These are phyloP conservation scores for Sinocyclocheilus maitianheensis DNA, from an alignment of 2,113 vertebrate species.

Conservation along the genomic window DNA sequence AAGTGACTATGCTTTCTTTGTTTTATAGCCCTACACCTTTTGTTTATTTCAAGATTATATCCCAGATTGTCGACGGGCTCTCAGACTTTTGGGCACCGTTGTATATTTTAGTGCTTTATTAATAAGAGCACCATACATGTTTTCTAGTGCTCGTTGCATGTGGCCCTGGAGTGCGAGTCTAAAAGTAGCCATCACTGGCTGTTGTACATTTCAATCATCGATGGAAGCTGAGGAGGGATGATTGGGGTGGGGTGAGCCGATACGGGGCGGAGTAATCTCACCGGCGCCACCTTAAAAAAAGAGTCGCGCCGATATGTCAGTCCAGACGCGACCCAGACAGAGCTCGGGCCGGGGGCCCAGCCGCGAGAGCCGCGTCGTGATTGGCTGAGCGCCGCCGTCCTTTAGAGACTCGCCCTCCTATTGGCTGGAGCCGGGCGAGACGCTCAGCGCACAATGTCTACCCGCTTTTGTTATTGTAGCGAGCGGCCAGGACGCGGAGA, in stretches of 20 bases:
- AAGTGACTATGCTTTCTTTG: neutral
- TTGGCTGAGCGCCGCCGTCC: constrained; percentile 60
- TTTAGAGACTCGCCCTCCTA: constrained; percentile 57
- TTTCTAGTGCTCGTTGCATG: neutral
- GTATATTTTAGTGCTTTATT: neutral
- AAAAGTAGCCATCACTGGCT: constrained; percentile 3
- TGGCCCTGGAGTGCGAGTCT: neutral
- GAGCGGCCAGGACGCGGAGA: constrained; percentile 68
- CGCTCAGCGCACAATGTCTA: constrained; percentile 71
- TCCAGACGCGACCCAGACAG: constrained; percentile 69
- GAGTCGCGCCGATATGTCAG: constrained; percentile 73
- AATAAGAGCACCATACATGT: no score
- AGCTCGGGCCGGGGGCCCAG: constrained; percentile 61
- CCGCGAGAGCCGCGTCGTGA: constrained; percentile 55
- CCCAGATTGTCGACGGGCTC: neutral
- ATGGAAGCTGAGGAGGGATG: constrained; percentile 24
- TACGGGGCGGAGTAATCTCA: constrained; percentile 58
- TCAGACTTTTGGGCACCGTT: neutral
- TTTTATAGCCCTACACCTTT: neutral
- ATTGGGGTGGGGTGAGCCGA: neutral
- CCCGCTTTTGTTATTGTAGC: constrained; percentile 74
- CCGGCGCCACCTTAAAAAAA: constrained; percentile 67
- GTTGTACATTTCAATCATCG: constrained; percentile 40
- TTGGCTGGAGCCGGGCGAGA: constrained; percentile 70
- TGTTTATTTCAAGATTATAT: neutral